phyloP scores from a whole-genome alignment of 2,888 invertebrate genomes.

The Proisotoma minuta region DNA sequence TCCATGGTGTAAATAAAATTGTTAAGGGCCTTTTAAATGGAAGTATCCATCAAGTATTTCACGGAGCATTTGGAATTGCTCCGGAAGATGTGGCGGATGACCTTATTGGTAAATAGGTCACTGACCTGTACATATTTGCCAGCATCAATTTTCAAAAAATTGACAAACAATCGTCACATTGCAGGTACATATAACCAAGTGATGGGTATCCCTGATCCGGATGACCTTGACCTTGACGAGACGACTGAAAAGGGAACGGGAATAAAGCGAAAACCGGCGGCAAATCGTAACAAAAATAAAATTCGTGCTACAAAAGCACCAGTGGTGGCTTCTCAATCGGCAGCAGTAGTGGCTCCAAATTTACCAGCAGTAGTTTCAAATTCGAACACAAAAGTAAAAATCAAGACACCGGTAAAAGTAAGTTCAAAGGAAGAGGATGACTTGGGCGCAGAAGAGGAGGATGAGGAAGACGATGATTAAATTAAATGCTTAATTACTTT shows the following conservation, averaged over 20 bases:
- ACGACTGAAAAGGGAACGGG: not conserved
- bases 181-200: conserved; percentile 34
- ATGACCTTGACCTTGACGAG: conserved; percentile 6
- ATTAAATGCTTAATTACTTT: not conserved
- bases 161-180: too few species aligned
- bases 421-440: conserved; percentile 4
- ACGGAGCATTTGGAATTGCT: conserved; percentile 34
- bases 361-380: not conserved
- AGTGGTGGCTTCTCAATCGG: not conserved
- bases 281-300: too few species aligned
- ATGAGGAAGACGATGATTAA: conserved; percentile 15
- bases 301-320: not conserved
- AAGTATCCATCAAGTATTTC: conserved; percentile 28
- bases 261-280: not conserved
- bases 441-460: conserved; percentile 24
- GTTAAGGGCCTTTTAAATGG: conserved; percentile 34
- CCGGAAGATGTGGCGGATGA: conserved; percentile 28
- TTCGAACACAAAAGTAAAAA: not conserved
- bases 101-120: too few species aligned
- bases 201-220: conserved; percentile 18
- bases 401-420: not conserved
- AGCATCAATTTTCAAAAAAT: too few species aligned
- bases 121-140: too few species aligned
- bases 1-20: conserved; percentile 27
- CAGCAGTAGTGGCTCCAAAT: not conserved